Percentiles rank a stretch among this genome's conserved stretches.
Evolutionary conservation across 2,888 invertebrate genomes (phyloP).

Genomic region (Apodemia arnacis): DNA sequence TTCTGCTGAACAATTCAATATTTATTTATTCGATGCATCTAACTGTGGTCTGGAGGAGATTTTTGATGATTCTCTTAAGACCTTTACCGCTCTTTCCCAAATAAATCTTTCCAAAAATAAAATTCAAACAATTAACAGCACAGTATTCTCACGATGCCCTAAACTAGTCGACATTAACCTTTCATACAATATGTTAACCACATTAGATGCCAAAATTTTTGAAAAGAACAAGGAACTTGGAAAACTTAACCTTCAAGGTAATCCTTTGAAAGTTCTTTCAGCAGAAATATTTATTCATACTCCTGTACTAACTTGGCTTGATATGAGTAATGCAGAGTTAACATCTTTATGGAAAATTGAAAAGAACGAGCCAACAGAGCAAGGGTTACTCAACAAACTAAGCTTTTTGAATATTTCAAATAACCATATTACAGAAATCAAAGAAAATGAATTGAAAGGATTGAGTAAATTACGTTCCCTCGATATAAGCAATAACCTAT

Average conservation of each 20-base stretch:
- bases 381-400: constrained; percentile 92
- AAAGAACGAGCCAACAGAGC: constrained; percentile 90
- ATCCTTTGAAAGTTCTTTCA: constrained; percentile 96
- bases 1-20: constrained; percentile 94
- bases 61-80: constrained; percentile 95
- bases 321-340: constrained; percentile 97
- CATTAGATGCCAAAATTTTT: constrained; percentile 95
- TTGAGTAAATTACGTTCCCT: constrained; percentile 94
- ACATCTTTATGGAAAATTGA: constrained; percentile 96
- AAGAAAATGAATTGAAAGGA: constrained; percentile 94
- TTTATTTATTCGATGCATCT: constrained; percentile 97
- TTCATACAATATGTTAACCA: constrained; percentile 96
- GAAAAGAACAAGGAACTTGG: constrained; percentile 96
- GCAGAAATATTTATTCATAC: constrained; percentile 96
- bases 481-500: constrained; percentile 96
- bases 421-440: constrained; percentile 94
- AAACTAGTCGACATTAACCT: constrained; percentile 97
- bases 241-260: constrained; percentile 97
- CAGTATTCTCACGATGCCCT: constrained; percentile 93
- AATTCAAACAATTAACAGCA: constrained; percentile 93
- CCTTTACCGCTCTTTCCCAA: constrained; percentile 97
- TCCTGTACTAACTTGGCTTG: constrained; percentile 95
- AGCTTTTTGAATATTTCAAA: constrained; percentile 94
- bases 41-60: constrained; percentile 97
- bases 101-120: constrained; percentile 97